Evolutionary conservation across 2,797 vertebrate species (phyloP).

Genomic region (Sebastes kiyomatsui): DNA sequence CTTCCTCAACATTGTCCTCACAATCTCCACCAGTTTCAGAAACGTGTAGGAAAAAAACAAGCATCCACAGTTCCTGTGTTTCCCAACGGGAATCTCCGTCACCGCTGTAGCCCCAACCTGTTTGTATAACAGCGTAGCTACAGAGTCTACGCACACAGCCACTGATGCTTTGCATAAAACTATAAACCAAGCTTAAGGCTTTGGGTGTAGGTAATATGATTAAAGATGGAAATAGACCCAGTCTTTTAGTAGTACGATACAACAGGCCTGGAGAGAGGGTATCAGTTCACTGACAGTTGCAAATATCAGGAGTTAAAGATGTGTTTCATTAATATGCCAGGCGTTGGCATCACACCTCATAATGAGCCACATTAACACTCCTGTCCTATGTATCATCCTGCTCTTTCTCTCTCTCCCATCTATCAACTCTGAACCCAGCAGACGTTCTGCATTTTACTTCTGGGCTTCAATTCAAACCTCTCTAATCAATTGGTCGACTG

Average conservation of each 20-base stretch:
- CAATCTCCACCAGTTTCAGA: not conserved
- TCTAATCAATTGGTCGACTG: slow-evolving; percentile 19
- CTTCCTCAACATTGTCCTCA: not conserved
- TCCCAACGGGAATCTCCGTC: not conserved
- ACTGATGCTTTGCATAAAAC: not conserved
- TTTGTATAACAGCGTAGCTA: not conserved
- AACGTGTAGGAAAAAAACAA: not conserved
- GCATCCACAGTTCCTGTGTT: not conserved
- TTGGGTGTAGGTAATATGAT: not conserved
- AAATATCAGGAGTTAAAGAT: slow-evolving; percentile 30
- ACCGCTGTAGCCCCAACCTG: not conserved
- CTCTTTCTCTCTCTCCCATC: not conserved
- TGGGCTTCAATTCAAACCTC: slow-evolving; percentile 20
- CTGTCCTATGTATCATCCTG: slow-evolving; percentile 12
- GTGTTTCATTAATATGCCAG: slow-evolving; percentile 36
- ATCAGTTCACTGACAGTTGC: slow-evolving; percentile 1
- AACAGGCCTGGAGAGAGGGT: not conserved
- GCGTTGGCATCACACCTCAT: slow-evolving; percentile 22
- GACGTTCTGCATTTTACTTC: slow-evolving; percentile 11
- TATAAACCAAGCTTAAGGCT: not conserved
- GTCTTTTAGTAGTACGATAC: not conserved
- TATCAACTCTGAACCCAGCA: not conserved
- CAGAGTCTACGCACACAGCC: not conserved
- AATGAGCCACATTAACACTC: slow-evolving; percentile 26
- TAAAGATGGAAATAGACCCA: not conserved